Evolutionary conservation across 1,140 invertebrate species (phyloP).

Genomic region (Tetragnatha versicolor): DNA sequence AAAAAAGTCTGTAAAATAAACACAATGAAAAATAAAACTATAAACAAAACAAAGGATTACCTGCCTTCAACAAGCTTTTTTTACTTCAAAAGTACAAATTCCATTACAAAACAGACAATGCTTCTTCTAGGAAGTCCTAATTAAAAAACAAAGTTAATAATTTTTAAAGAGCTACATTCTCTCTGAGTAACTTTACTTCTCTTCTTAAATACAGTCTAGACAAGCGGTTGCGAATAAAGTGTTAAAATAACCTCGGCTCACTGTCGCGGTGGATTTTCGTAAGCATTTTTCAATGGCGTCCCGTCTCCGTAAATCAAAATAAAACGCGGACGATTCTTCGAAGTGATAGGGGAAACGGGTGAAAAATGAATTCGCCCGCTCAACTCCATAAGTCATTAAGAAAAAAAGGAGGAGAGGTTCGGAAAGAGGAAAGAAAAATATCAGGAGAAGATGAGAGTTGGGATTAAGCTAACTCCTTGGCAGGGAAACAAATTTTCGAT

Average conservation of each 20-base stretch:
- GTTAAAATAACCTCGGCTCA: conserved; percentile 9
- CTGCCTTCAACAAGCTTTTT: no score
- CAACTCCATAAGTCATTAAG: conserved; percentile 26
- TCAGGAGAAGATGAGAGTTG: not conserved
- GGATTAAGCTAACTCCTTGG: conserved; percentile 41
- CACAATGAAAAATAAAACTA: no score
- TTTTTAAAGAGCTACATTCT: no score
- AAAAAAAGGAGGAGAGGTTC: not conserved
- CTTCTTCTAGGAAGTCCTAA: no score
- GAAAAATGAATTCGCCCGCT: conserved; percentile 31
- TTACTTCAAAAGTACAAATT: no score
- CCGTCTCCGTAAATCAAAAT: conserved; percentile 30
- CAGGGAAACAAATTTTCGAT: conserved; percentile 43
- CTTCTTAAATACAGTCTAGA: no score
- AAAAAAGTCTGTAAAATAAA: no score
- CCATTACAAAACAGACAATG: no score
- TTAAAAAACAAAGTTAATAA: no score
- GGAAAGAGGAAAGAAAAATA: not conserved
- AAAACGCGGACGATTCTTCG: conserved; percentile 9
- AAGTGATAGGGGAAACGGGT: not conserved
- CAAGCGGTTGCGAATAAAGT: no score
- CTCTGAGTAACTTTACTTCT: no score
- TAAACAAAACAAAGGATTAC: no score
- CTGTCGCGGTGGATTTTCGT: conserved; percentile 29
- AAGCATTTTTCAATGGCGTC: conserved; percentile 18